phyloP scores from a whole-genome alignment of 1,140 invertebrate species.

The Macrobrachium nipponense region DNA sequence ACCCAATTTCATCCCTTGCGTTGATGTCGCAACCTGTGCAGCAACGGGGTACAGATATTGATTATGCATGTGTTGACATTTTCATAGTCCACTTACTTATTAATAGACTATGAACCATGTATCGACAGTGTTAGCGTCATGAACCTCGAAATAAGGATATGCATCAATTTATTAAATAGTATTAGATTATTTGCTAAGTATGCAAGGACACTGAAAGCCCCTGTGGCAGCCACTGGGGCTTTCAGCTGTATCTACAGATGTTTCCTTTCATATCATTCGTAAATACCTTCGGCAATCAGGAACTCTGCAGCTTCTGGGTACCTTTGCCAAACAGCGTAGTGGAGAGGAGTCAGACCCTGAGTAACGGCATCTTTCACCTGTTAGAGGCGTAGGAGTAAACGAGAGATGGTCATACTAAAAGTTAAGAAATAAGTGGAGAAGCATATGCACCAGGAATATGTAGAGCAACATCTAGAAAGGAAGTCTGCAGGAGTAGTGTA shows the following conservation, averaged over 20 bases:
- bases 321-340: slow-evolving; percentile 90
- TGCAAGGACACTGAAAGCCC: not conserved
- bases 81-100: no score
- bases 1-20: slow-evolving; percentile 88
- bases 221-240: no score
- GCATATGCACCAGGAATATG: not conserved
- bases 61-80: not conserved
- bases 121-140: no score
- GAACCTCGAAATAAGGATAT: no score
- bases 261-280: no score
- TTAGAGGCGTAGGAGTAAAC: not conserved
- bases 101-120: no score
- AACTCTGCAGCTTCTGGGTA: slow-evolving; percentile 80
- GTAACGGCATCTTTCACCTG: slow-evolving; percentile 68
- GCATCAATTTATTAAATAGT: no score
- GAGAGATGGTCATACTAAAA: not conserved
- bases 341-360: slow-evolving; percentile 84
- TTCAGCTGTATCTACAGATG: not conserved
- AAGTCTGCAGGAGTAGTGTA: not conserved
- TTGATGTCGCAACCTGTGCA: slow-evolving; percentile 83
- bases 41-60: slow-evolving; percentile 62
- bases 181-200: not conserved
- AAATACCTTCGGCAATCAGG: slow-evolving; percentile 62
- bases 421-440: no score
- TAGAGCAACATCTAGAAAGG: not conserved